Evolutionary conservation across 2,113 vertebrate genomes (phyloP).

Genomic region (Phalacrocorax pelagicus): DNA sequence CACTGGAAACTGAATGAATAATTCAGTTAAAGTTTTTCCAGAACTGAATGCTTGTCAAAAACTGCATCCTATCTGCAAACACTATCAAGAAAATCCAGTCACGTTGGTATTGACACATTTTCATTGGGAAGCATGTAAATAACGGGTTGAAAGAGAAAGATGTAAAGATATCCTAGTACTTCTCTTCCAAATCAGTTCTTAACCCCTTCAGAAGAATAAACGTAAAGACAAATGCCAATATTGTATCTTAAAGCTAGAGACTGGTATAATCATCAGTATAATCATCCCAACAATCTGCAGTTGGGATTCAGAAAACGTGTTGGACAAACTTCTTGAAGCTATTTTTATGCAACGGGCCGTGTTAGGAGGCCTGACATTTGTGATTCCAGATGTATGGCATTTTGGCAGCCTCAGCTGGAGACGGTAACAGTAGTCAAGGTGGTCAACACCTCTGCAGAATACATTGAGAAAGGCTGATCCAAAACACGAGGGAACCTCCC

Average conservation of each 20-base stretch:
- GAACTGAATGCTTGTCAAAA: conserved; percentile 53
- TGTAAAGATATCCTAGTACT: not conserved
- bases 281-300: not conserved
- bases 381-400: not conserved
- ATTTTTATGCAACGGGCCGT: not conserved
- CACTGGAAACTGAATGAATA: conserved; percentile 63
- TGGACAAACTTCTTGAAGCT: not conserved
- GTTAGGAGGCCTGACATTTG: not conserved
- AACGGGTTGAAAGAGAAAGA: not conserved
- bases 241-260: not conserved
- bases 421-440: not conserved
- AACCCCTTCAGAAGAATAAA: not conserved
- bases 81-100: conserved; percentile 62
- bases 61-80: conserved; percentile 53
- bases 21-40: conserved; percentile 59
- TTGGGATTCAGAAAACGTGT: not conserved
- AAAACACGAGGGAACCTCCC: not conserved
- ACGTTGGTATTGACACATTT: conserved; percentile 58
- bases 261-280: not conserved
- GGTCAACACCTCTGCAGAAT: not conserved
- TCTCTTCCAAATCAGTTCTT: not conserved
- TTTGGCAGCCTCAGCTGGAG: not conserved
- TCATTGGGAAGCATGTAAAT: conserved; percentile 3
- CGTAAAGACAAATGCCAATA: not conserved
- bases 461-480: not conserved